Base-by-base conservation (phyloP, 2,113 vertebrate species). In the Sula dactylatra region DNA sequence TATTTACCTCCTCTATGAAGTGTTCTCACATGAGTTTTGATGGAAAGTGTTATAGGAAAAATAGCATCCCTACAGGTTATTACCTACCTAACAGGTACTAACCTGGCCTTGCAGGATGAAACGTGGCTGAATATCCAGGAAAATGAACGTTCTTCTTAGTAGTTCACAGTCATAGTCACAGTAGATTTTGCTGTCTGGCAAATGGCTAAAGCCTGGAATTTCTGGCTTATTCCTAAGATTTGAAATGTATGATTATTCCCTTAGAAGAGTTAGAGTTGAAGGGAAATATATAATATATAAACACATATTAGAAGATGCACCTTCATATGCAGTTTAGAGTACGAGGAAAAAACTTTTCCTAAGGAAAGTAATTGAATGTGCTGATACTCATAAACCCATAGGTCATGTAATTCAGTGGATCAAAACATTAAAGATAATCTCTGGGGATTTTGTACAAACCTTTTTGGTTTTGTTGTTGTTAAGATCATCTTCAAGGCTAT, bases 161-260 rank as follows among this genome's bases (percentile, higher is more conserved):
- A 86, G 49, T 24, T 95, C 32, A 82, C 13, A 87, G 50, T 69
- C 32, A 82, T 11, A 84, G 50, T 69, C 64, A 70, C 27, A 45
- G 80, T 42, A 84, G 69, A 15, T 91, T 96, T 96, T 94, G 73
- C 89, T 95, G 83, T 84, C 67, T 91, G 69, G 88, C 58, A 97
- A 71, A 86, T 67, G 22, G 50, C 55, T 94, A 67, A 81, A 67
- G n/a, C 55, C n/a, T 86, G n/a, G 44, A 82, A 80, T 71, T 95
- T 93, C 77, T 89, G 86, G 16, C 56, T 94, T 96, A 90, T 91
- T 95, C 69, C 86, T 50, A 81, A 86, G 83, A 84, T 73, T 16
- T 74, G 67, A 89, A 84, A 82, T 91, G n/a, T 93, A 83, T 91
- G 83, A 86, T 94, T 94, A 67, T 42, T 81, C 31, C 14, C 42